Base-by-base conservation (phyloP, 1,140 invertebrate species). In the Polypedilum vanderplanki region DNA sequence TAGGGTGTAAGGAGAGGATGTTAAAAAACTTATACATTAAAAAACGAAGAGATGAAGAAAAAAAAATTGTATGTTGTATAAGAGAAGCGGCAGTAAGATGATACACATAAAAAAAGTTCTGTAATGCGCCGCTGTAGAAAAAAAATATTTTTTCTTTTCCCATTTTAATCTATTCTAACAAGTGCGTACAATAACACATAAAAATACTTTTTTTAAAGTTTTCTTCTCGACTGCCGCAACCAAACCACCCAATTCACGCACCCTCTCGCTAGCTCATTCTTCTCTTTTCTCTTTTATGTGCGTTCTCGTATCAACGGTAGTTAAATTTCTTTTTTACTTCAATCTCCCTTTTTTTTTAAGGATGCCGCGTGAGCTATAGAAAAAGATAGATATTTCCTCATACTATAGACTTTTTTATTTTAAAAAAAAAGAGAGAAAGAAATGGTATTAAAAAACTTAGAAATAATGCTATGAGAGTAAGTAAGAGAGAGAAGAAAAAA, bases 81-180 rank as follows among this genome's bases (percentile, higher is more conserved):
- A 33, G 24, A 33, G 46, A 57, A 57, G 46, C 46, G 46, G 46
- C 46, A 57, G 46, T 57, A 57, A 57, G 24, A 33, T 33, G 24
- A 33, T 33, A 33, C 24, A 33, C 24, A 33, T 33, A 33, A 57
- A 57, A 46, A 57, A 57, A 57, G 46, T 57, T 57, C 46, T 57
- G 46, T 57, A 57, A 57, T 57, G 46, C 46, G 46, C 46, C 46
- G 46, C 46, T 57, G 46, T 57, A 57, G 46, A 57, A 57, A 57
- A 46, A 46, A 57, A 57, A 57, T 33, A 33, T 57, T 57, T 57
- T n/a, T n/a, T 70, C 20, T 33, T 33, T 57, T 70, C 20, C 65
- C 65, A 70, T 70, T 70, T 70, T 70, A 70, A 70, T 70, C 65
- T 70, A 70, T 70, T 70, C 65, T 70, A 70, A 70, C 65, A 70